Percentiles rank a stretch among this genome's conserved stretches.
Conservation (phyloP, 2,113 vertebrate species). For the Vicugna pacos region DNA sequence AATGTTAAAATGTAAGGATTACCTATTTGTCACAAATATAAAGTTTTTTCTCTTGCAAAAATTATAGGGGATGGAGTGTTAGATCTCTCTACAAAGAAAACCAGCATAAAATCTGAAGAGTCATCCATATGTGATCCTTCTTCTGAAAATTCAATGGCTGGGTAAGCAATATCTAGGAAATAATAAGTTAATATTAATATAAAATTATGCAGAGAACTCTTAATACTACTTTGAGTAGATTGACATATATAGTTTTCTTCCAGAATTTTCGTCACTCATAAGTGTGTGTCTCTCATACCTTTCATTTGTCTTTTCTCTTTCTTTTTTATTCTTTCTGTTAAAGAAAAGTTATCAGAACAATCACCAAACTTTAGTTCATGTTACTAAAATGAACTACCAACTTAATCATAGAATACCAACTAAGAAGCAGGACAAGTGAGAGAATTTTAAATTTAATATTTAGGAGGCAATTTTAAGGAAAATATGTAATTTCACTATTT, state of each 20-base stretch:
- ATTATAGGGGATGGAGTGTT: constrained; percentile 95
- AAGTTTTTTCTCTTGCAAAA: constrained; percentile 78
- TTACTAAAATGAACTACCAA: constrained; percentile 89
- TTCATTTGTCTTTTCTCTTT: constrained; percentile 89
- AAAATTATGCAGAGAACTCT: constrained; percentile 81
- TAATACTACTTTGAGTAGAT: constrained; percentile 83
- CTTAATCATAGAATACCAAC: constrained; percentile 80
- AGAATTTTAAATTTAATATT: constrained; percentile 79
- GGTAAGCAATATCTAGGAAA: constrained; percentile 91
- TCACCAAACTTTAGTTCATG: constrained; percentile 93
- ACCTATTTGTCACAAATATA: constrained; percentile 78
- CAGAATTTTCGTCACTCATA: constrained; percentile 88
- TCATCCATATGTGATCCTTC: constrained; percentile 88
- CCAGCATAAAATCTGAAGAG: constrained; percentile 89
- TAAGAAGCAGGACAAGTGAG: constrained; percentile 81
- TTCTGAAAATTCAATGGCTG: constrained; percentile 92
- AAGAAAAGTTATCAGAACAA: constrained; percentile 94
- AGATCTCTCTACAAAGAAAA: constrained; percentile 98
- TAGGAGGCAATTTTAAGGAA: constrained; percentile 83
- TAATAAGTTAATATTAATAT: constrained; percentile 76
- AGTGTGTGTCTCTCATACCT: constrained; percentile 89
- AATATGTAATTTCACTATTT: constrained; percentile 79
- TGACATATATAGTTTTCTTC: constrained; percentile 83
- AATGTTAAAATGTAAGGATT: constrained; percentile 65
- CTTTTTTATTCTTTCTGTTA: constrained; percentile 88